Evolutionary conservation across 2,797 vertebrate genomes (phyloP), one percentile per base, ranked within the genome.

Genomic region (Brachymystax lenok): DNA sequence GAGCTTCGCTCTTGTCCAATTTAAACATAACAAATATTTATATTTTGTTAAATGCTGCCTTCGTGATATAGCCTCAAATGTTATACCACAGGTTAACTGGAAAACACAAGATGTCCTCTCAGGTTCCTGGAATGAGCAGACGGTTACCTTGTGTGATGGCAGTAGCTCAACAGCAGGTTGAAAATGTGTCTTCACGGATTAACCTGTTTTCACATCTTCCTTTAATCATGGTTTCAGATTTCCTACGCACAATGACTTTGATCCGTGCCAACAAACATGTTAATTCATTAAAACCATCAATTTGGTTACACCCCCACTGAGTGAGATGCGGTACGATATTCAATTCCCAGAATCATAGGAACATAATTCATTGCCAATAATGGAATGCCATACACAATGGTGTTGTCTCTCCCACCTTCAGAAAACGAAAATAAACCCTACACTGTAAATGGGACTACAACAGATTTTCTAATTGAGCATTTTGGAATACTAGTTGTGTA

Each of bases 241-340:
- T 46, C 17, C 24, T 17, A 50, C 73, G 71, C 50, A 7, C 69
- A 30, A 70, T 67, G 52, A 67, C 73, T 63, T 70, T 72, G 4
- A 28, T 28, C 56, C 66, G 69, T 59, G 77, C 66, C 84, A 82
- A 79, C 79, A 79, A 78, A 80, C 75, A 74, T 79, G 82, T 83
- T 77, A 74, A 84, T 81, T 81, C 64, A 14, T 77, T 79, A 75
- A 81, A 78, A 73, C 73, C 59, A 78, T 78, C 75, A 73, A 71
- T 75, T 71, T 69, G 68, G 64, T 73, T 30, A 30, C 16, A 40
- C 76, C 76, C 75, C 33, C 66, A 69, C 69, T 21, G 66, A n/a
- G 66, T 73, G 77, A 72, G 24, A 75, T 52, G 73, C 76, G 30
- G 19, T 70, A 68, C 79, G 73, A 3, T 12, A 80, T 79, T 75